phyloP scores from a whole-genome alignment of 35 echinoderm and acorn worm species.

The Chiridota heheva region DNA sequence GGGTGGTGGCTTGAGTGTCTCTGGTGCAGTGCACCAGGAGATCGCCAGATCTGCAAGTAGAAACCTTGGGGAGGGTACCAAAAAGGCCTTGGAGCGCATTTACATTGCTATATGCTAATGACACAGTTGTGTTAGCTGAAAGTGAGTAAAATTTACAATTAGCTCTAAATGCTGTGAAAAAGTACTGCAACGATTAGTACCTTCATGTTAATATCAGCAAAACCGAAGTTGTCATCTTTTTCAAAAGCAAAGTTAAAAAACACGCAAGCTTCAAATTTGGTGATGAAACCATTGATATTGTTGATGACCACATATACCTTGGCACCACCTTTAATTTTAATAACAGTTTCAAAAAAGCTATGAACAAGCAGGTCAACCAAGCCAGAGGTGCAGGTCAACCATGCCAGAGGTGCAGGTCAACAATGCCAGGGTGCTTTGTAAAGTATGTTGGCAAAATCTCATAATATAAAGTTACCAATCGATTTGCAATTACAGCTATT shows the following conservation, averaged over 20 bases:
- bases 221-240: conserved; percentile 34
- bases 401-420: too few species aligned
- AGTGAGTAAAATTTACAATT: conserved; percentile 21
- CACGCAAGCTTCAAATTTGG: conserved; percentile 8
- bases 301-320: conserved; percentile 25
- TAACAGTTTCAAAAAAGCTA: conserved; percentile 21
- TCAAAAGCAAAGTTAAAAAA: conserved; percentile 43
- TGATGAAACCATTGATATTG: neutral
- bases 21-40: too few species aligned
- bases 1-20: too few species aligned
- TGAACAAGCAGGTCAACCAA: neutral
- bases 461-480: too few species aligned
- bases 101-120: conserved; percentile 48
- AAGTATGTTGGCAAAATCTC: too few species aligned
- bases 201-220: neutral
- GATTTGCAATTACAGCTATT: too few species aligned
- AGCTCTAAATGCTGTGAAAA: conserved; percentile 27
- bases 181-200: conserved; percentile 38
- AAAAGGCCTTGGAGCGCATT: too few species aligned
- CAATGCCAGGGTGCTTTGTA: too few species aligned
- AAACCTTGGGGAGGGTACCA: too few species aligned
- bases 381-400: neutral
- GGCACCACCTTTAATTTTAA: conserved; percentile 28
- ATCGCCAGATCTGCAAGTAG: too few species aligned
- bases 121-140: conserved; percentile 42